Conservation (phyloP, 1,140 invertebrate genomes). For the Pseudomyrmex sp. region DNA sequence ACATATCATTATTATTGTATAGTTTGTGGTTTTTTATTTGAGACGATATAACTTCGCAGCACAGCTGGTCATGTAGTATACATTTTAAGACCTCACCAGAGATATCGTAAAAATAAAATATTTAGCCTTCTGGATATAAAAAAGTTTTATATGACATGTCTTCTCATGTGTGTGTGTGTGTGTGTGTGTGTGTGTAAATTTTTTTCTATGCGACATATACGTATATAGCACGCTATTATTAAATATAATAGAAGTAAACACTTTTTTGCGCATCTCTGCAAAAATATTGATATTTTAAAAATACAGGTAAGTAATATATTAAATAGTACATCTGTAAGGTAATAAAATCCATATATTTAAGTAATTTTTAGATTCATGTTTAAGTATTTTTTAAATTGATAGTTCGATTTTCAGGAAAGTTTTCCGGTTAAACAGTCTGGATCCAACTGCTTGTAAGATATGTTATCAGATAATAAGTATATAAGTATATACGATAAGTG, state of each 20-base stretch:
- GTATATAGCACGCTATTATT: constrained; percentile 11
- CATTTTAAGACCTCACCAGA: neutral
- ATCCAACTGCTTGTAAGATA: neutral
- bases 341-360: too few relatives aligned
- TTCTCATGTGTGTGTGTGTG: neutral
- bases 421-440: neutral
- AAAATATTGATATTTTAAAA: neutral
- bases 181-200: too few relatives aligned
- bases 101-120: constrained; percentile 8
- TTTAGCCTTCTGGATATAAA: neutral
- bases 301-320: too few relatives aligned
- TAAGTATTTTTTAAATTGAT: neutral
- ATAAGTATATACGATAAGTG: neutral
- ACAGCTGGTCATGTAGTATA: constrained; percentile 3
- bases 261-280: neutral
- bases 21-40: constrained; percentile 11
- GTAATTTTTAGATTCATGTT: too few relatives aligned
- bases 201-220: too few relatives aligned
- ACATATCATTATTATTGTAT: neutral
- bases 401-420: neutral
- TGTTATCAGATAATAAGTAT: too few relatives aligned
- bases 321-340: too few relatives aligned
- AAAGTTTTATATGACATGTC: constrained; percentile 13
- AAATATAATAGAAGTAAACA: neutral
- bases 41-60: neutral